Conservation (phyloP, 2,888 invertebrate genomes). For the Proisotoma minuta region DNA sequence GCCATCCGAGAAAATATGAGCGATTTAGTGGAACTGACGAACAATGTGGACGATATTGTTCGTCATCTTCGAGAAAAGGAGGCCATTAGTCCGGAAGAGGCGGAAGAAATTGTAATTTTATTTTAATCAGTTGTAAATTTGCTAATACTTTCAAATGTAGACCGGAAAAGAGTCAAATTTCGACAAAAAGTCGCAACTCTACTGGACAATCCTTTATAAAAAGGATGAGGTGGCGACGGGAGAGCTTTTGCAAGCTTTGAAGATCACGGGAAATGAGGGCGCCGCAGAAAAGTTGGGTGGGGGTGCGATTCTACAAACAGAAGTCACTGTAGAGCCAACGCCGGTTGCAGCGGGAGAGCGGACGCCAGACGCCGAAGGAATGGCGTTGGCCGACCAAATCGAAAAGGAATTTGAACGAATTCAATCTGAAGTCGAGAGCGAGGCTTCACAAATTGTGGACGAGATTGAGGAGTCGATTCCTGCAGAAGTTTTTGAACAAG, state of each 20-base stretch:
- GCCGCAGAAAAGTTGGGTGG: conserved; percentile 5
- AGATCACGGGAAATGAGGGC: conserved; percentile 16
- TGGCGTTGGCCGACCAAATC: background rate
- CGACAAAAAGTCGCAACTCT: conserved; percentile 8
- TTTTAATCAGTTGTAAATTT: background rate
- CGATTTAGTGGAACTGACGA: conserved; percentile 20
- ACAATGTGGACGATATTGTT: conserved; percentile 18
- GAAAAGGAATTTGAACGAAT: conserved; percentile 7
- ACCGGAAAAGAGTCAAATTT: background rate
- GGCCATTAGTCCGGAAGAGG: conserved; percentile 15
- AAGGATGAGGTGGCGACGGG: background rate
- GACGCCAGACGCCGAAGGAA: background rate
- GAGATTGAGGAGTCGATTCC: background rate
- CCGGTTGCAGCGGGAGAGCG: background rate
- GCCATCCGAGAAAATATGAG: conserved; percentile 11
- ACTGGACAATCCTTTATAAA: conserved; percentile 7
- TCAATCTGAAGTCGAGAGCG: background rate
- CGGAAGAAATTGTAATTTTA: conserved; percentile 19
- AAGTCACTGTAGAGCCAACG: background rate
- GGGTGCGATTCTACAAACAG: background rate
- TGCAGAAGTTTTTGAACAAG: background rate
- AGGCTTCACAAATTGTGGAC: background rate
- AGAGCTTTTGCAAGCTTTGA: background rate
- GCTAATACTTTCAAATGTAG: background rate
- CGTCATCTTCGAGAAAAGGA: conserved; percentile 16